A percentile compares a stretch with the other conserved stretches of the same genome.
These are phyloP conservation scores for Dicyrtoma fusca DNA, from an alignment of 2,888 invertebrate species.

Conservation along the genomic window DNA sequence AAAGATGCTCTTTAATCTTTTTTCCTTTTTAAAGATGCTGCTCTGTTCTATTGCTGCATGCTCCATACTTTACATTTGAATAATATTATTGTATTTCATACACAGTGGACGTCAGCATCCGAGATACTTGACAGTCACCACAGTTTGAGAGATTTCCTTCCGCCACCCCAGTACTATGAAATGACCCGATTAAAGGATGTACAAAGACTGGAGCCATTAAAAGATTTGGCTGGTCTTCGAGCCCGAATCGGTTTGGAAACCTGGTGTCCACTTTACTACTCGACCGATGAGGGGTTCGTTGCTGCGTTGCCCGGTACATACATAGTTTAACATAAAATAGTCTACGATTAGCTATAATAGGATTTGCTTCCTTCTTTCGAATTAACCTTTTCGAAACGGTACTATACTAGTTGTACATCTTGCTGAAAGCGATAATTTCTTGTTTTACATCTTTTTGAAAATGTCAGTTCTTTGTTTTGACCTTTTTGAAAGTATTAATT, in stretches of 20 bases:
- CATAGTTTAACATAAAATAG: no score
- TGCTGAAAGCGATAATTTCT: no score
- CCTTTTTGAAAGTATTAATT: no score
- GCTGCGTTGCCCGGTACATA: neutral
- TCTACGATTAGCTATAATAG: no score
- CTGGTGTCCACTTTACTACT: neutral
- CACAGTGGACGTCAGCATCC: neutral
- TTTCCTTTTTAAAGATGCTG: neutral
- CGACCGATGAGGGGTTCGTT: neutral
- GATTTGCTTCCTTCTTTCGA: no score
- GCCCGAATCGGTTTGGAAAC: neutral
- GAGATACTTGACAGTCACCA: neutral
- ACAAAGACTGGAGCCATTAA: neutral
- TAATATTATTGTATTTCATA: no score
- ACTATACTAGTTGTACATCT: no score
- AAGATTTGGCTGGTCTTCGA: neutral
- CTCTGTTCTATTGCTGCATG: neutral
- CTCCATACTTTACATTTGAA: no score
- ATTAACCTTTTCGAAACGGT: no score
- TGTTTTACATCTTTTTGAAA: no score
- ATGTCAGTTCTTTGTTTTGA: no score
- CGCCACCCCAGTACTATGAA: slow-evolving; percentile 8
- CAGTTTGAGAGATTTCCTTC: neutral
- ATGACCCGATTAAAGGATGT: slow-evolving; percentile 7
- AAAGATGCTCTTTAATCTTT: neutral